Evolutionary conservation across 2,113 vertebrate genomes (phyloP), one percentile per base, ranked within the genome.

Genomic region (Vulpes ferrilata): DNA sequence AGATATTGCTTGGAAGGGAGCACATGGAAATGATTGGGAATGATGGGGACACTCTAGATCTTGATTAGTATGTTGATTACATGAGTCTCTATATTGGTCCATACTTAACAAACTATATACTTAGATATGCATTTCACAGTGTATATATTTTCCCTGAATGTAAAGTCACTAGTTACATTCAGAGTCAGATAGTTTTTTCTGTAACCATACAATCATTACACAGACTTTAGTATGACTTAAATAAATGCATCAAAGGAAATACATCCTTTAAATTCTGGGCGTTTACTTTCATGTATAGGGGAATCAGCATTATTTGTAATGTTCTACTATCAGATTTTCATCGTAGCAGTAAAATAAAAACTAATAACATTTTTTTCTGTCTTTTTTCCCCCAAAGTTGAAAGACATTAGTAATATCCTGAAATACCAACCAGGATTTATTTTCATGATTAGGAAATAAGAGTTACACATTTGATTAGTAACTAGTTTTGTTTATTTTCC

Each of bases 371-470:
- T 80, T 94, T 96, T 96, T 97, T 43, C 8, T n/a, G 23, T 53
- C 4, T 57, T 76, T 88, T 89, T 89, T 30, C 59, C 22, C 20
- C 17, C 19, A 65, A 51, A 82, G 4, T 88, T 84, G 43, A 93
- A 94, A 83, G 11, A 73, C 23, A 11, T 59, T 79, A 65, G 7
- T 82, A 93, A 76, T 88, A 85, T 4, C 4, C 5, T 78, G 30
- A 57, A 60, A 80, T 90, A 89, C 22, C 43, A 78, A 27, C 55
- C 43, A 97, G 30, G 51, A 89, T 90, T 90, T 95, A 93, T 92
- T 84, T 90, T 82, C 74, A 87, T 96, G 62, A 90, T 97, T 91
- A 92, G 60, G 9, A 93, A 93, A 51, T 69, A 83, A 93, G 83
- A 15, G 65, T 95, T 93, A 94, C 9, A 53, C 83, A 92, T 88